phyloP scores from a whole-genome alignment of 2,888 invertebrate genomes.

The Meteorus cinctellus region DNA sequence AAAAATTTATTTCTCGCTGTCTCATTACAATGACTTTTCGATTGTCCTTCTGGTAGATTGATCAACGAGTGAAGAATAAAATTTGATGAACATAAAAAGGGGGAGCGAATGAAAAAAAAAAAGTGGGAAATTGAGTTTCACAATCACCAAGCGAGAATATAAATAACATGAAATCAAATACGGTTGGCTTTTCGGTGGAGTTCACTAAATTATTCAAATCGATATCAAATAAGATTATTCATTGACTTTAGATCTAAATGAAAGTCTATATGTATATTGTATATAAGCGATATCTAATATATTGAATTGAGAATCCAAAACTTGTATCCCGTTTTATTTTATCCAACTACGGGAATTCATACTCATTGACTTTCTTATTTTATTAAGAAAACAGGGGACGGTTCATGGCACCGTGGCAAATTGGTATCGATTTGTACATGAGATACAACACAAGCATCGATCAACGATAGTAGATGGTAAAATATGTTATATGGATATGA shows the following conservation, averaged over 20 bases:
- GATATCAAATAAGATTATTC: constrained; percentile 53
- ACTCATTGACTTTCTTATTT: neutral
- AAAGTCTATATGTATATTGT: constrained; percentile 58
- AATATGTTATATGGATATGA: neutral
- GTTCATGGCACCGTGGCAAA: neutral
- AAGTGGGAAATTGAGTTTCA: neutral
- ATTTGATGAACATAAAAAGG: constrained; percentile 1
- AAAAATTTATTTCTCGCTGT: constrained; percentile 4
- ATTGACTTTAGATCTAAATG: constrained; percentile 58
- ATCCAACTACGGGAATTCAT: neutral
- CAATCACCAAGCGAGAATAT: neutral
- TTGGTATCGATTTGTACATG: constrained; percentile 6
- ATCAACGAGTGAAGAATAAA: neutral
- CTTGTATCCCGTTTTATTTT: neutral
- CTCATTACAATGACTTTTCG: neutral
- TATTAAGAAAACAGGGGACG: neutral
- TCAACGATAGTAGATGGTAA: neutral
- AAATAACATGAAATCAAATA: neutral
- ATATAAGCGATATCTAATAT: constrained; percentile 65
- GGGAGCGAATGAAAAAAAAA: too few species aligned
- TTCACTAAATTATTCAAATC: constrained; percentile 48
- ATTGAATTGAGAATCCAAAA: constrained; percentile 58
- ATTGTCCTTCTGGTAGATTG: neutral
- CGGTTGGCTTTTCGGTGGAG: neutral
- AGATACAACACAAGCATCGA: constrained; percentile 7